Conservation (phyloP, 2,797 vertebrate species). For the Paramormyrops hopkinsi region DNA sequence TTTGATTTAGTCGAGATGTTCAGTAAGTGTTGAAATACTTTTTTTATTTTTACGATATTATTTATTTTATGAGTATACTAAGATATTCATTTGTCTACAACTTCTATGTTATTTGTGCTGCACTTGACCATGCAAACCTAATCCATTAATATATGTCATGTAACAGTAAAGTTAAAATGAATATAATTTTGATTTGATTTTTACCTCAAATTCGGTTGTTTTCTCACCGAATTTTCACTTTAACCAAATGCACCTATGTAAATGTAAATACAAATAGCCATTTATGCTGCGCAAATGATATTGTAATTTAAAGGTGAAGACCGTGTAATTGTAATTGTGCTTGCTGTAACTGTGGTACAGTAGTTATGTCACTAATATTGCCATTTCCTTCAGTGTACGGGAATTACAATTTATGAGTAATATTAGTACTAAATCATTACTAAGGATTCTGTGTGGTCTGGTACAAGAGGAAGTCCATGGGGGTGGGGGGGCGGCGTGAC, state of each 20-base stretch:
- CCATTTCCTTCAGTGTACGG: background rate
- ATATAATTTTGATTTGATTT: background rate
- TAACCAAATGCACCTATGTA: background rate
- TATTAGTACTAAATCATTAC: background rate
- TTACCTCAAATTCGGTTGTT: background rate
- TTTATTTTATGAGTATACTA: background rate
- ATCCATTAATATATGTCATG: background rate
- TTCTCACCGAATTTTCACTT: background rate
- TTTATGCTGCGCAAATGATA: background rate
- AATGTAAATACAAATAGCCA: background rate
- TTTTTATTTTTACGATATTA: background rate
- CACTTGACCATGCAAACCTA: background rate
- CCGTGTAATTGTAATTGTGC: background rate
- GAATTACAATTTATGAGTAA: background rate
- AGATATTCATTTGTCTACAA: background rate
- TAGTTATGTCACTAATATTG: background rate
- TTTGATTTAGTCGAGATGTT: background rate
- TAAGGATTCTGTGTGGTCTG: background rate
- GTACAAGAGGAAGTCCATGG: background rate
- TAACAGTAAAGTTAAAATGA: background rate
- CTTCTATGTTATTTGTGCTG: background rate
- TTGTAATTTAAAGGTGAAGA: background rate
- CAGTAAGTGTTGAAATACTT: background rate
- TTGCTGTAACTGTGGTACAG: background rate
- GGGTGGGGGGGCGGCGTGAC: background rate